Base-by-base conservation (phyloP, 2,888 invertebrate species). In the Drosophila colorata region DNA sequence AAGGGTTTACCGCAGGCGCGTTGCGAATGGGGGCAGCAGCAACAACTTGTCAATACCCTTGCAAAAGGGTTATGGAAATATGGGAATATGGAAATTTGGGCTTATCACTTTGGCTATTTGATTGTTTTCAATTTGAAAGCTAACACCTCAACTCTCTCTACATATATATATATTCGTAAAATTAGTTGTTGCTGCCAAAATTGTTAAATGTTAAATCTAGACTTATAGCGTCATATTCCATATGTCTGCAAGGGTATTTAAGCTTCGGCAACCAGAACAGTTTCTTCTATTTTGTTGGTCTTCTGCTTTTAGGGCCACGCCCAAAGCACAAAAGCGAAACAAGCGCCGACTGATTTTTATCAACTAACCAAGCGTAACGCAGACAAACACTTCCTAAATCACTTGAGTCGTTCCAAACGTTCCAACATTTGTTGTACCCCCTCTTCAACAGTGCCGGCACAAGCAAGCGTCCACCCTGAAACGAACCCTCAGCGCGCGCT, bases 321-420 rank as follows among this genome's bases (percentile, higher is more conserved):
- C 64, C 64, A 35, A 46, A 53, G 58, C 59, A 60, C 55, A 78
- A 73, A 66, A 68, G 63, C 77, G 31, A 59, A 72, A 64, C 69
- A 67, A 74, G 56, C 70, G 74, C 74, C 79, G 83, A 81, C 83
- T 81, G 90, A 90, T 90, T 90, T 89, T 83, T 90, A 90, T 90
- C 90, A 88, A 88, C 90, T 90, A 90, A 88, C 90, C 90, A 90
- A 90, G 90, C 90, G 88, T 88, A 88, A 89, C 88, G 82, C 82
- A 85, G 82, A 87, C 88, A 90, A 90, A 90, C 90, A 90, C 90
- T 90, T 90, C 90, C 90, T 90, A 90, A 90, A 90, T 90, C 90
- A 90, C 88, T 88, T 80, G 83, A 79, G 74, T 79, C 60, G 75
- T 59, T 73, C 69, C 60, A 47, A 37, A 49, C 18, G 20, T 28